Evolutionary conservation across 2,888 invertebrate genomes (phyloP).

Genomic region (Calephelis perditalis): DNA sequence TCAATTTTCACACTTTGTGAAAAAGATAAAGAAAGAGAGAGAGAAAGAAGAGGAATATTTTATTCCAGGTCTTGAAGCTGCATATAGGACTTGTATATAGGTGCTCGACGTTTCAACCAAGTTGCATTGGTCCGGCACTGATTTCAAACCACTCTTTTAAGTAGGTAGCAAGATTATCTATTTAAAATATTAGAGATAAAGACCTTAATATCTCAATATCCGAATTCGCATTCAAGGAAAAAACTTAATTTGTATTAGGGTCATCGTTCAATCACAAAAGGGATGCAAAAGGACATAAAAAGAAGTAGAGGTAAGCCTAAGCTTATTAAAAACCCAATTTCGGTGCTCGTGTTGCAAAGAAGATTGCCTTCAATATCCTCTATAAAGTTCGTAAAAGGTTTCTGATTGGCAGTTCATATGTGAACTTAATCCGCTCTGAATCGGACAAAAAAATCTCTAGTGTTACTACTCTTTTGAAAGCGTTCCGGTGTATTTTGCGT

Average conservation of each 20-base stretch:
- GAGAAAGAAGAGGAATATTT: too few relatives aligned
- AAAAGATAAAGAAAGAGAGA: too few relatives aligned
- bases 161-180: too few relatives aligned
- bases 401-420: slow-evolving; percentile 53
- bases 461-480: slow-evolving; percentile 68
- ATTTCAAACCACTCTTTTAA: too few relatives aligned
- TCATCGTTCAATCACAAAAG: background rate
- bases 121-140: too few relatives aligned
- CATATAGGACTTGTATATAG: too few relatives aligned
- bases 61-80: too few relatives aligned
- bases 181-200: too few relatives aligned
- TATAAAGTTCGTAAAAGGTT: slow-evolving; percentile 48
- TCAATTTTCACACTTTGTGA: too few relatives aligned
- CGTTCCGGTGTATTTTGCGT: slow-evolving; percentile 72
- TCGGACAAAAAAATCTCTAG: slow-evolving; percentile 45
- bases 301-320: slow-evolving; percentile 5
- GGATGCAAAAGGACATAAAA: slow-evolving; percentile 2
- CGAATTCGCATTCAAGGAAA: too few relatives aligned
- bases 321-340: slow-evolving; percentile 23
- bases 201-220: too few relatives aligned
- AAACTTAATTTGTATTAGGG: background rate
- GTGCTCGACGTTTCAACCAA: too few relatives aligned
- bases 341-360: slow-evolving; percentile 21
- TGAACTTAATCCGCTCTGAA: slow-evolving; percentile 59
- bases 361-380: slow-evolving; percentile 34